phyloP scores from a whole-genome alignment of 1,140 invertebrate species.

The Neotoxoptera formosana region DNA sequence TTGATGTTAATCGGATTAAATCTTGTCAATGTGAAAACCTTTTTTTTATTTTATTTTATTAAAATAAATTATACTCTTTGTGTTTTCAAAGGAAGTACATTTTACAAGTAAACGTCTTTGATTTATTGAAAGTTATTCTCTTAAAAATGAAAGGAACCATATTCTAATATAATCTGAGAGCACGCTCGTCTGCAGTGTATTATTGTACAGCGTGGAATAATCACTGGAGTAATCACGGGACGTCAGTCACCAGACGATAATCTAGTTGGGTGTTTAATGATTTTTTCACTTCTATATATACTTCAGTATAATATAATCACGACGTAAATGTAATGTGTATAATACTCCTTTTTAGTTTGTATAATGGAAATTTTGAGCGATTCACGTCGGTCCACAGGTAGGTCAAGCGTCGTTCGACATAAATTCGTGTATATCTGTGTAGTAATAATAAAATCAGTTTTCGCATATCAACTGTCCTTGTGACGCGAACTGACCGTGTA shows the following conservation, averaged over 20 bases:
- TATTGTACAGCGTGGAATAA: not conserved
- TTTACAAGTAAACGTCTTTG: not conserved
- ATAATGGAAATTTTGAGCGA: not conserved
- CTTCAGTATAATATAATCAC: not conserved
- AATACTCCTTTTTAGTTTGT: not conserved
- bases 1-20: not conserved
- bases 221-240: not conserved
- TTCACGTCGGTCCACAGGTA: not conserved
- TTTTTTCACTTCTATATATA: not conserved
- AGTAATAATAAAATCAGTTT: not conserved
- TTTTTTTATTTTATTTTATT: not conserved
- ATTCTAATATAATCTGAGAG: not conserved
- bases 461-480: not conserved
- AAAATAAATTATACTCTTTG: not conserved
- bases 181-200: not conserved
- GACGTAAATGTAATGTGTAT: not conserved
- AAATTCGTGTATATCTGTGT: not conserved
- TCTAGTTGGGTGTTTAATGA: not conserved
- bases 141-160: not conserved
- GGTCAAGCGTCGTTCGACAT: not conserved
- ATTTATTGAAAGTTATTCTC: constrained; percentile 16
- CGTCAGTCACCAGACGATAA: not conserved
- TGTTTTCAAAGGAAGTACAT: not conserved
- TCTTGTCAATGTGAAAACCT: not conserved
- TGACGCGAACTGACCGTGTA: not conserved